Evolutionary conservation across 2,797 vertebrate genomes (phyloP).

Genomic region (Bufotes viridis): DNA sequence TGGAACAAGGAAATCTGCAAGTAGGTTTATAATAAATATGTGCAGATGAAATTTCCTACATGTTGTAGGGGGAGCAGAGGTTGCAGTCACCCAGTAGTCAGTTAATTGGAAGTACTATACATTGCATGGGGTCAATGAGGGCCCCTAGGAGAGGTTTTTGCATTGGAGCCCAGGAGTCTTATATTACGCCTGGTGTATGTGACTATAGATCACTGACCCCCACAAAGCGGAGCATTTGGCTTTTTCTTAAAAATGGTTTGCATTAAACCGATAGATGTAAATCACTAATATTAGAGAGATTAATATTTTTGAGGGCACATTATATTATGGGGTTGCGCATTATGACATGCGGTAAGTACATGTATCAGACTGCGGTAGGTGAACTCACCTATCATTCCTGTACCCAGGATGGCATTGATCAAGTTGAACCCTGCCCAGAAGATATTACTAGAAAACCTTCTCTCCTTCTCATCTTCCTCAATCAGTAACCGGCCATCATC

Average conservation of each 20-base stretch:
- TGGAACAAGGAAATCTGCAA: too few relatives aligned
- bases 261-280: not conserved
- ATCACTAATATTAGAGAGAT: not conserved
- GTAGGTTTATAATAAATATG: too few relatives aligned
- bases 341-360: not conserved
- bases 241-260: too few relatives aligned
- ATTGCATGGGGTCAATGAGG: too few relatives aligned
- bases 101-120: too few relatives aligned
- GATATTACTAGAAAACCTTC: constrained; percentile 71
- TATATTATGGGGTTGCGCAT: not conserved
- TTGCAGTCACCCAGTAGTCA: too few relatives aligned
- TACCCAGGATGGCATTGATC: constrained; percentile 95
- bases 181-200: too few relatives aligned
- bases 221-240: too few relatives aligned
- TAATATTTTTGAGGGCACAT: not conserved
- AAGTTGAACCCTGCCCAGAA: constrained; percentile 89
- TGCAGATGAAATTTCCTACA: not conserved
- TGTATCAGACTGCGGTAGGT: not conserved
- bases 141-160: too few relatives aligned
- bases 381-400: constrained; percentile 88
- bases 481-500: constrained; percentile 78
- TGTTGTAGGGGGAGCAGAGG: too few relatives aligned
- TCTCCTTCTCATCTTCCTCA: constrained; percentile 64
- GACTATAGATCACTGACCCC: too few relatives aligned
- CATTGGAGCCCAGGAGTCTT: too few relatives aligned